phyloP scores from a whole-genome alignment of 37 sponge, comb jelly and placozoan genomes.

The Chondrilla cf. caribensis region DNA sequence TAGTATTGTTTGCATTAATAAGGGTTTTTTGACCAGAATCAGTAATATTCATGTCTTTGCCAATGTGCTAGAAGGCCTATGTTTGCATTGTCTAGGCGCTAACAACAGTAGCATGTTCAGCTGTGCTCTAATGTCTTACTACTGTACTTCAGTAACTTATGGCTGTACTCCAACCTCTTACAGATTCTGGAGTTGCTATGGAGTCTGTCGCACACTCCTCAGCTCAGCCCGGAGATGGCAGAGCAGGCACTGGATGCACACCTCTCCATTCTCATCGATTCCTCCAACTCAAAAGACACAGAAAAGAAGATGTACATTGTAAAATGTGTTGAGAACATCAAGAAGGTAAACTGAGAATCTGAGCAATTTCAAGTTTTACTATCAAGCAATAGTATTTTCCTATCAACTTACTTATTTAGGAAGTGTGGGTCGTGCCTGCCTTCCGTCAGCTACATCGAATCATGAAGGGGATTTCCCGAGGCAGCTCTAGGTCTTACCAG shows the following conservation, averaged over 20 bases:
- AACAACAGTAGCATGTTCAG: no score
- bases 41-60: no score
- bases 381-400: not conserved
- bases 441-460: slow-evolving; percentile 61
- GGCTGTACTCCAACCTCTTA: no score
- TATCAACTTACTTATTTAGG: not conserved
- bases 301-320: slow-evolving; percentile 63
- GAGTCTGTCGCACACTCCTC: slow-evolving; percentile 76
- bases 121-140: no score
- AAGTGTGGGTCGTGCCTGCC: slow-evolving; percentile 70
- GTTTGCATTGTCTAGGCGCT: no score
- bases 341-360: slow-evolving; percentile 41
- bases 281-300: slow-evolving; percentile 66
- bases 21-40: no score
- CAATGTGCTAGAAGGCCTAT: no score
- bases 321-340: slow-evolving; percentile 82
- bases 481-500: slow-evolving; percentile 26
- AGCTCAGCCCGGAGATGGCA: slow-evolving; percentile 75
- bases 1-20: no score
- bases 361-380: no score
- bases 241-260: slow-evolving; percentile 82
- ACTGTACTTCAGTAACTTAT: no score
- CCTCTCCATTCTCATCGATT: slow-evolving; percentile 72
- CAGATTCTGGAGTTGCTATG: slow-evolving; percentile 87
- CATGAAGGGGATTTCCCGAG: slow-evolving; percentile 58